These are phyloP conservation scores for Anabacerthia variegaticeps DNA, from an alignment of 2,797 vertebrate genomes.

Conservation along the genomic window DNA sequence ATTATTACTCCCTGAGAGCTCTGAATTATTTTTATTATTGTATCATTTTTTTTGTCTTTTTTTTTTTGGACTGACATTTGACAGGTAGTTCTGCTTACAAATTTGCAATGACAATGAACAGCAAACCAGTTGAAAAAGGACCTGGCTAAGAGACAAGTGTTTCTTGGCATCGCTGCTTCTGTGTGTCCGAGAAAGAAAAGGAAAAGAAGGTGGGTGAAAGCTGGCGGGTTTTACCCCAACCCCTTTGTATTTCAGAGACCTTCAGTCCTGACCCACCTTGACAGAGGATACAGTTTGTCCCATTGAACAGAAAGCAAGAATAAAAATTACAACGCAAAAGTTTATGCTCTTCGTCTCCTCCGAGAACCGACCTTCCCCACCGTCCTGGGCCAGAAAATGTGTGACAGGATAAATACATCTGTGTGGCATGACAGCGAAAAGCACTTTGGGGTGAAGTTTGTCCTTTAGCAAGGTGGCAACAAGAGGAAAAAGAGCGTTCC, in stretches of 20 bases:
- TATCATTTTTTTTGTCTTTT: not conserved
- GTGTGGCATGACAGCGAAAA: conserved; percentile 48
- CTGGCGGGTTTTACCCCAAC: not conserved
- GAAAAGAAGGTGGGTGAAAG: conserved; percentile 4
- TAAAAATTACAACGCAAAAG: conserved; percentile 21
- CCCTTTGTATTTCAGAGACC: conserved; percentile 31
- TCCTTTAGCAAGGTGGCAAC: conserved; percentile 37
- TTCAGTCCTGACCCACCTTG: conserved; percentile 48
- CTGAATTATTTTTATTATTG: conserved; percentile 52
- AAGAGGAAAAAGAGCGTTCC: conserved; percentile 51
- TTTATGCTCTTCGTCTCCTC: conserved; percentile 46
- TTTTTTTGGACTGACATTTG: conserved; percentile 75
- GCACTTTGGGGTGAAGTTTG: conserved; percentile 35
- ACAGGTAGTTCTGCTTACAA: conserved; percentile 78
- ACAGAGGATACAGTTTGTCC: conserved; percentile 75
- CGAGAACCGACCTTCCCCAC: conserved; percentile 36
- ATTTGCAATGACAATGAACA: conserved; percentile 69
- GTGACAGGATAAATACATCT: conserved; percentile 24
- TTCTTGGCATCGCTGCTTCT: conserved; percentile 61
- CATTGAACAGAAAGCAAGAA: conserved; percentile 58
- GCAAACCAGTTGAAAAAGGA: conserved; percentile 43
- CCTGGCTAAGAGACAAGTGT: conserved; percentile 41
- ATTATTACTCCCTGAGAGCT: conserved; percentile 83
- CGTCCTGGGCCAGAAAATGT: conserved; percentile 1
- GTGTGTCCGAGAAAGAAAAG: conserved; percentile 20